phyloP scores from a whole-genome alignment of 2,113 vertebrate species.

The Haplochromis burtoni region DNA sequence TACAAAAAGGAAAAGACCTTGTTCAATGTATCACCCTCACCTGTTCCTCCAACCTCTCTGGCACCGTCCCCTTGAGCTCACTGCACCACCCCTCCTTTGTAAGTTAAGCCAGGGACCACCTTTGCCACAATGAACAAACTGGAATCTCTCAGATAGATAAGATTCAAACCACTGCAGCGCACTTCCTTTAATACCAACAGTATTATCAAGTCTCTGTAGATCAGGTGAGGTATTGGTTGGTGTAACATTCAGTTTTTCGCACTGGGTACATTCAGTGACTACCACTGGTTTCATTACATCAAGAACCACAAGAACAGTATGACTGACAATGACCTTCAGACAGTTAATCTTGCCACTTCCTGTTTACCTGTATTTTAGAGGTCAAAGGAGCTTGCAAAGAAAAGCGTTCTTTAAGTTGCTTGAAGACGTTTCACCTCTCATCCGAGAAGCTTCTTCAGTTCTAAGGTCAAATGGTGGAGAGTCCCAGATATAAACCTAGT shows the following conservation, averaged over 20 bases:
- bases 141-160: background rate
- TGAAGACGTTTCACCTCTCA: too few species aligned
- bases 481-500: too few species aligned
- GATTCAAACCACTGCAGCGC: background rate
- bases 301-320: background rate
- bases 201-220: background rate
- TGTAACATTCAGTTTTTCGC: background rate
- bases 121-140: background rate
- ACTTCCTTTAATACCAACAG: background rate
- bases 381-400: too few species aligned
- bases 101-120: background rate
- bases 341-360: background rate
- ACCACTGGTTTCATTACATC: background rate
- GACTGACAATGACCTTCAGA: background rate
- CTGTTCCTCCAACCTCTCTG: background rate
- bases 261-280: background rate
- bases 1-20: background rate
- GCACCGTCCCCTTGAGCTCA: background rate
- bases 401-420: too few species aligned
- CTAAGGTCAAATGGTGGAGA: too few species aligned
- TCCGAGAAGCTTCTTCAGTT: too few species aligned
- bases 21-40: background rate
- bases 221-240: background rate
- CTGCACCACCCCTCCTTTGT: background rate
- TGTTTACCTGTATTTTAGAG: background rate